Base-by-base conservation (phyloP, 2,888 invertebrate species). In the Hypercompe scribonia region DNA sequence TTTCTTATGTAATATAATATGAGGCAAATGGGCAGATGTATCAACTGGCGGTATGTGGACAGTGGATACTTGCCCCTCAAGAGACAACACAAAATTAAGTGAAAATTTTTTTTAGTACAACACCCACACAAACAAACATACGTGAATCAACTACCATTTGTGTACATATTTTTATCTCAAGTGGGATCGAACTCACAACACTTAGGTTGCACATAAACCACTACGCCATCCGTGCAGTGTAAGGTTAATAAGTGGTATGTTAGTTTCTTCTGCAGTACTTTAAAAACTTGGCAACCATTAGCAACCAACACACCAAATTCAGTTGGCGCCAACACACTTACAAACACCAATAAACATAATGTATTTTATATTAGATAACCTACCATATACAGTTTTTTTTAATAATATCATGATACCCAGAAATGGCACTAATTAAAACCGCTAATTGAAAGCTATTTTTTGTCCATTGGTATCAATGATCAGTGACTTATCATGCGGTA, bases 381-480 rank as follows among this genome's bases (percentile, higher is more conserved):
- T 15, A 36, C 68, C 34, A 36, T 54, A 58, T 34, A 24, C 10
- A 39, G 28, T 42, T 46, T 33, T 58, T n/a, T 34, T 58, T 66
- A 71, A 66, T 67, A 71, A 33, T 31, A 66, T n/a, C n/a, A 18
- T 7, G 24, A 71, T 13, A 66, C 54, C 65, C 36, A 39, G n/a
- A 66, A 66, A 58, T 15, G 66, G 71, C 54, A n/a, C 28, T 71
- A 61, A 61, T 63, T 68, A 46, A 28, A 58, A 58, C 36, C 18
- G 28, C 73, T 74, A 65, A 79, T 78, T 70, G 69, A 36, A 33
- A 70, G 46, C 68, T 73, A 73, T 70, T 76, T 78, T 75, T 78
- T 77, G 77, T 75, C 58, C 36, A 63, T 77, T 34, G 64, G 42
- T 33, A 64, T 46, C 33, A 70, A n/a, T 68, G 77, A 80, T 78